Conservation (phyloP, 2,888 invertebrate genomes). For the Morpho achilles region DNA sequence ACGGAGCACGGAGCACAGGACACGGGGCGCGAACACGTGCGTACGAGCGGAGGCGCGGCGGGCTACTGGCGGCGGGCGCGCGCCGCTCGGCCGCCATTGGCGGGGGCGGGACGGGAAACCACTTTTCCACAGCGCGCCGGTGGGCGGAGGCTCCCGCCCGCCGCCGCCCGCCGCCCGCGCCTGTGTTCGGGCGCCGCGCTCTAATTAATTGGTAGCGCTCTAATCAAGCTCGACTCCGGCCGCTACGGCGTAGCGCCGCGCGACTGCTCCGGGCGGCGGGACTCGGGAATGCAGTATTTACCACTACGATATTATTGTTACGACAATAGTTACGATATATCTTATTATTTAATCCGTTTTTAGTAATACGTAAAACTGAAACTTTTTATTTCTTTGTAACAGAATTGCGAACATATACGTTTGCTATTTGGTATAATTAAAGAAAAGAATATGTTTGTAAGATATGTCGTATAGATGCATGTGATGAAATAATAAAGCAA, state of each 20-base stretch:
- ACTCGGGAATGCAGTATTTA: too few species aligned
- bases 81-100: slow-evolving; percentile 26
- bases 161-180: slow-evolving; percentile 28
- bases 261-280: too few species aligned
- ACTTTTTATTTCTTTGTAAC: too few species aligned
- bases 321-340: too few species aligned
- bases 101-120: slow-evolving; percentile 27
- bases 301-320: too few species aligned
- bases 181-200: slow-evolving; percentile 21
- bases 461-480: too few species aligned
- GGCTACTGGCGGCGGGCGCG: slow-evolving; percentile 32
- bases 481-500: too few species aligned
- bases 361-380: too few species aligned
- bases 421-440: too few species aligned
- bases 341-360: too few species aligned
- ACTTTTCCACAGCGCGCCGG: slow-evolving; percentile 26
- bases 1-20: slow-evolving; percentile 11
- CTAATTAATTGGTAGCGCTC: slow-evolving; percentile 43
- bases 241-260: slow-evolving; percentile 18
- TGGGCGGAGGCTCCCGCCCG: slow-evolving; percentile 30
- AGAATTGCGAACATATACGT: too few species aligned
- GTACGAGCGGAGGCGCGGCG: slow-evolving; percentile 33
- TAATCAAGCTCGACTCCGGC: slow-evolving; percentile 35
- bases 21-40: slow-evolving; percentile 19
- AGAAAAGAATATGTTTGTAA: too few species aligned